Percentiles rank a stretch among this genome's conserved stretches.
phyloP scores from a whole-genome alignment of 2,797 vertebrate species.

The Schizothorax lantsangensis region DNA sequence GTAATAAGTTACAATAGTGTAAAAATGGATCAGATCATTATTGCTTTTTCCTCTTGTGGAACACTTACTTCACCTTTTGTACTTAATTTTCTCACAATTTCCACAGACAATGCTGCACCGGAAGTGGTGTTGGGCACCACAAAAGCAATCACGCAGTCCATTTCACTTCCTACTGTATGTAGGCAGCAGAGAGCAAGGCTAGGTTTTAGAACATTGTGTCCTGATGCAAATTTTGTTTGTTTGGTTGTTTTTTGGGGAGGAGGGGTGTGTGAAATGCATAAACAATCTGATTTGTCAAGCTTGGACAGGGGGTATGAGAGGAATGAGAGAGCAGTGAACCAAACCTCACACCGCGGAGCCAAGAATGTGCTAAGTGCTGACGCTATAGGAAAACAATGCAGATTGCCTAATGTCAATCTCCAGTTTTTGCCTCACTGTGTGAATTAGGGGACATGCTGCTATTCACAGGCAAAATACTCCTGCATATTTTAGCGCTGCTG shows the following conservation, averaged over 20 bases:
- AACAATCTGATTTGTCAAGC: conserved; percentile 49
- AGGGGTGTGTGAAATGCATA: conserved; percentile 14
- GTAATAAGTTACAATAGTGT: neutral
- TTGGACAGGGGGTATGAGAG: conserved; percentile 25
- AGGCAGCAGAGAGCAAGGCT: neutral
- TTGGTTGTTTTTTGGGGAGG: neutral
- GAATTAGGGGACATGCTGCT: conserved; percentile 53
- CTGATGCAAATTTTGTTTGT: neutral
- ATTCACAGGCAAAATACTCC: conserved; percentile 47
- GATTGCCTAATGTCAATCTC: conserved; percentile 61
- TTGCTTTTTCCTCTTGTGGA: neutral
- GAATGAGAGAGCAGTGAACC: conserved; percentile 41
- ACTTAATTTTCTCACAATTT: neutral
- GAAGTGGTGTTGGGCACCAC: neutral
- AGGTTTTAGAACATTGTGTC: neutral
- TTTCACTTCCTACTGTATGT: neutral
- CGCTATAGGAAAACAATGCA: conserved; percentile 61
- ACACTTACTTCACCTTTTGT: neutral
- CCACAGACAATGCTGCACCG: neutral
- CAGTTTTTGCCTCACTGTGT: conserved; percentile 40
- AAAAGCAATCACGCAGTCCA: neutral
- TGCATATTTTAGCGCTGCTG: conserved; percentile 50
- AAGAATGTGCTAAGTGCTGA: conserved; percentile 61
- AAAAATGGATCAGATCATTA: neutral
- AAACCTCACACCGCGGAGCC: conserved; percentile 44